Base-by-base conservation (phyloP, 1,140 invertebrate species). In the Hyposmocoma kahamanoa region DNA sequence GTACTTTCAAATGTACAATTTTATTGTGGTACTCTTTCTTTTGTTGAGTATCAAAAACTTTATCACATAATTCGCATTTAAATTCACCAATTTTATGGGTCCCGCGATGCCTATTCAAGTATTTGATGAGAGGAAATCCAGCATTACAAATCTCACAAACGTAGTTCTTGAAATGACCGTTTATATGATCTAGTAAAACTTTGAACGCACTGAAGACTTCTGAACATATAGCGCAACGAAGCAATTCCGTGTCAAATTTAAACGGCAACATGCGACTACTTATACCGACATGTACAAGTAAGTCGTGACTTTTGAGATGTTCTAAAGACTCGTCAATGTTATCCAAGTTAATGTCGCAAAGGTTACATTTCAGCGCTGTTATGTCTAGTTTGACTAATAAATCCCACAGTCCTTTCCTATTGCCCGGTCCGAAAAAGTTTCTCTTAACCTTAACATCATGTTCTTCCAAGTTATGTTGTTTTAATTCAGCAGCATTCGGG, bases 41-140 rank as follows among this genome's bases (percentile, higher is more conserved):
- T 6, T 19, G 10, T 9, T 11, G 10, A 9, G 36, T 47, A 8
- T n/a, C 19, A 15, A 53, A 53, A 13, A 15, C 11, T 32, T 53
- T 42, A 1, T 17, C 20, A 15, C 51, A 53, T 17, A 13, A 10
- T 13, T 15, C 1, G 32, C 45, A 53, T 28, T 42, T 38, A 22
- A 13, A 42, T 26, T 69, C 79, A 11, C 87, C 80, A 0, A 80
- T 83, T 0, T 84, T 83, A 32, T 89, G 88, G n/a, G 83, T 84
- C 1, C 74, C 64, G 74, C 80, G 86, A 30, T 82, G 78, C 1
- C 83, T 62, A 15, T 86, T 87, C 0, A 89, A 50, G 18, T 83
- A 58, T 8, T 72, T 73, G 24, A 84, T 74, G 15, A 86, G 79
- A 0, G 87, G 74, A 20, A 74, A 77, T 3, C 68, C 69, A 1